phyloP scores from a whole-genome alignment of 2,113 vertebrate genomes.

The Pteronura brasiliensis region DNA sequence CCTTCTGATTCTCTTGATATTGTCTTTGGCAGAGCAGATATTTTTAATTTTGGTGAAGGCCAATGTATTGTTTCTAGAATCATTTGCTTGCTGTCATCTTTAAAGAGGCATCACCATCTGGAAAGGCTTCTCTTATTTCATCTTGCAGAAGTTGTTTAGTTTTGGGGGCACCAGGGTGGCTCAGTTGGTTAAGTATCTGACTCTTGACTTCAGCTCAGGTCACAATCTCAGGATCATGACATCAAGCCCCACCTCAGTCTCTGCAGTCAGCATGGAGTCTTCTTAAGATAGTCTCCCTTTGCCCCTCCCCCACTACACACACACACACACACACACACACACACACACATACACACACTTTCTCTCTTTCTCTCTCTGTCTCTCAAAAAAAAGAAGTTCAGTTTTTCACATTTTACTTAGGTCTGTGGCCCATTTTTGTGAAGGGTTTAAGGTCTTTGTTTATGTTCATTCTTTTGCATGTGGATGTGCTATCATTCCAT shows the following conservation, averaged over 20 bases:
- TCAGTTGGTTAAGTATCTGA: too few relatives aligned
- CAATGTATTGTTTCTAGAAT: not conserved
- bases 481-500: not conserved
- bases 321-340: too few relatives aligned
- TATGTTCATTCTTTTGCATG: not conserved
- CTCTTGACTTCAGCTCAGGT: too few relatives aligned
- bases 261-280: too few relatives aligned
- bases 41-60: not conserved
- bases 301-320: too few relatives aligned
- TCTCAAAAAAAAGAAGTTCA: not conserved
- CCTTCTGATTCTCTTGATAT: not conserved
- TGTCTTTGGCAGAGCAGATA: not conserved
- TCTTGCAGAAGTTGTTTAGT: not conserved
- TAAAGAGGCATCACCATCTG: not conserved
- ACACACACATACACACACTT: too few relatives aligned
- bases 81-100: not conserved
- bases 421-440: not conserved
- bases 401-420: not conserved
- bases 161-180: too few relatives aligned
- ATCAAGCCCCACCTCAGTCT: too few relatives aligned
- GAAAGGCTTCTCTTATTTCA: not conserved
- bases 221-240: too few relatives aligned
- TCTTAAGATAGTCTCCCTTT: too few relatives aligned
- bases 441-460: not conserved
- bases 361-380: too few relatives aligned